Evolutionary conservation across 2,797 vertebrate species (phyloP).

Genomic region (Nothura maculosa): DNA sequence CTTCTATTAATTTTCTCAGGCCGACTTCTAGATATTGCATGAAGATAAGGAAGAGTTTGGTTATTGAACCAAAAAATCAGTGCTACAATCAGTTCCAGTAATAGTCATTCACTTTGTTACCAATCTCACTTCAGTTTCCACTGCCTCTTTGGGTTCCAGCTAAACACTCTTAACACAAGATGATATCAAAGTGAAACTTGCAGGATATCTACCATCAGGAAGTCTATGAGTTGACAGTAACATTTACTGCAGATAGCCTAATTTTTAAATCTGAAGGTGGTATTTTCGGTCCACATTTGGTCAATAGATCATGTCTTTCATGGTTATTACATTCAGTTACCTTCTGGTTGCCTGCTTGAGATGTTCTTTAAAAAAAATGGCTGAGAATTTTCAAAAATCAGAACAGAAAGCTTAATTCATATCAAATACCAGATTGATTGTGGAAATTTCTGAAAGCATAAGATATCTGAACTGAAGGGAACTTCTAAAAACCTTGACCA

Average conservation of each 20-base stretch:
- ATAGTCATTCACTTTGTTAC: background rate
- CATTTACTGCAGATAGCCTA: background rate
- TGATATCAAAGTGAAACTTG: background rate
- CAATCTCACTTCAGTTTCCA: background rate
- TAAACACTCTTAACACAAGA: background rate
- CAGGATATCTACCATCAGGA: background rate
- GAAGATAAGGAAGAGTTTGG: background rate
- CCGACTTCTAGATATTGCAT: fast-evolving
- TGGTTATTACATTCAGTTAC: background rate
- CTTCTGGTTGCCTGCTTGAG: background rate
- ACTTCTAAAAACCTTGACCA: background rate
- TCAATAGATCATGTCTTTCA: background rate
- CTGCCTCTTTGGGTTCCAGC: background rate
- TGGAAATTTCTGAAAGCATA: background rate
- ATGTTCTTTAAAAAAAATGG: background rate
- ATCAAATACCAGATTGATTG: background rate
- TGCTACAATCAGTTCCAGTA: background rate
- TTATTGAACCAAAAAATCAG: background rate
- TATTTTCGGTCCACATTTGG: background rate
- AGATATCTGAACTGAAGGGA: background rate
- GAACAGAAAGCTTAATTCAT: background rate
- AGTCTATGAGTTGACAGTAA: background rate
- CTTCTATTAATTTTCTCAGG: background rate
- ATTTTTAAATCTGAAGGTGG: background rate
- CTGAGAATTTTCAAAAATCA: background rate